phyloP scores from a whole-genome alignment of 2,113 vertebrate species.

The Chaetura pelagica region DNA sequence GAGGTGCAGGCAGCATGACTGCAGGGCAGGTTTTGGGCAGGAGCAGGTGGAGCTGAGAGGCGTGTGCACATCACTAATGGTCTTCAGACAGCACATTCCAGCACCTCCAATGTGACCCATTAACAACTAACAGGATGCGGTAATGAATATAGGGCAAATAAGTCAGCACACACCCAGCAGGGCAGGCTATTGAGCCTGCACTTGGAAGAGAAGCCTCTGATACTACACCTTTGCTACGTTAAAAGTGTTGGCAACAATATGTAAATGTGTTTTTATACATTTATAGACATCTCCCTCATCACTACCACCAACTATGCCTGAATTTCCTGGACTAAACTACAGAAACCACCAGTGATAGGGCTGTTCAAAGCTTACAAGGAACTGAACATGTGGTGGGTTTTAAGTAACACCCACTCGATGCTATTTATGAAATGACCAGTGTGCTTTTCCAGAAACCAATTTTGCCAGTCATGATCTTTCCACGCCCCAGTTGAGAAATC shows the following conservation, averaged over 20 bases:
- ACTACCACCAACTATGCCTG: neutral
- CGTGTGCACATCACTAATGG: neutral
- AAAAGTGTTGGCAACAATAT: neutral
- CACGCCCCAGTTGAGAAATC: neutral
- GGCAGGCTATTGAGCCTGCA: neutral
- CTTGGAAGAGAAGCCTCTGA: neutral
- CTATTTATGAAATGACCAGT: neutral
- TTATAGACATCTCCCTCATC: neutral
- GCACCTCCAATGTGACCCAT: neutral
- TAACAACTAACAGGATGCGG: neutral
- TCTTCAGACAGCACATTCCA: constrained; percentile 25
- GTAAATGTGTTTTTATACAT: neutral
- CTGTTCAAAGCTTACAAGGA: neutral
- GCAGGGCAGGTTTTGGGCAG: neutral
- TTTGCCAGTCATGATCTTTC: neutral
- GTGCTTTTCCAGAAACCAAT: neutral
- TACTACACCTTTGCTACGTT: neutral
- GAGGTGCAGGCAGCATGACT: neutral
- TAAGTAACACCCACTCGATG: neutral
- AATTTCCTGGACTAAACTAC: neutral
- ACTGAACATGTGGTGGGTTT: neutral
- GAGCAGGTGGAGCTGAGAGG: neutral
- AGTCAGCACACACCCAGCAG: accelerated
- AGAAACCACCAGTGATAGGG: accelerated
- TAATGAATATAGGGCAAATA: neutral